A percentile compares a stretch with the other conserved stretches of the same genome.
Evolutionary conservation across 2,888 invertebrate genomes (phyloP).

Genomic region (Agonopterix alstromeriana): DNA sequence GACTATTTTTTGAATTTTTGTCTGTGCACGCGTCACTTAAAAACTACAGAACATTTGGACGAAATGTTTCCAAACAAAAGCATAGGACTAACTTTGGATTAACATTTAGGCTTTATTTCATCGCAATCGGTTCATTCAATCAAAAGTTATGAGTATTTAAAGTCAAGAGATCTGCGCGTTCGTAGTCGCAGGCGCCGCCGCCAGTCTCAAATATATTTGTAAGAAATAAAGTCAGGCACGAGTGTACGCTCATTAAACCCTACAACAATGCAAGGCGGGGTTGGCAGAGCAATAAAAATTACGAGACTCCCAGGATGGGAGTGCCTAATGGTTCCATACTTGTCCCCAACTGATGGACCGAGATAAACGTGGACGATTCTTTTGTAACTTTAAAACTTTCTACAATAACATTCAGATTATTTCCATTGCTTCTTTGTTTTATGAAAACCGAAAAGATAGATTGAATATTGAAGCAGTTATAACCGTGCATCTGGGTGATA

Average conservation of each 20-base stretch:
- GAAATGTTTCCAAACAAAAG: too few relatives aligned
- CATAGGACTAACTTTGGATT: too few relatives aligned
- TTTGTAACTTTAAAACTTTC: constrained; percentile 10
- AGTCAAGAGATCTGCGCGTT: background rate
- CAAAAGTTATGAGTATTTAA: background rate
- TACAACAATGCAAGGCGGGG: constrained; percentile 69
- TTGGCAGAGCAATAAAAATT: constrained; percentile 61
- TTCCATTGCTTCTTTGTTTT: constrained; percentile 6
- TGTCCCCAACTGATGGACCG: constrained; percentile 40
- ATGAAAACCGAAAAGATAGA: too few relatives aligned
- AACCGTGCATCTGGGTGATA: too few relatives aligned
- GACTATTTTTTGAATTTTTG: too few relatives aligned
- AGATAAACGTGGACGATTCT: constrained; percentile 15
- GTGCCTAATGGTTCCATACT: constrained; percentile 56
- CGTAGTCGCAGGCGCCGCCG: background rate
- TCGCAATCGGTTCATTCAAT: too few relatives aligned
- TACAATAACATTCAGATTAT: constrained; percentile 11
- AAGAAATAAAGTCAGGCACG: constrained; percentile 32
- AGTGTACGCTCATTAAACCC: constrained; percentile 47
- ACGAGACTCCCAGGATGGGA: constrained; percentile 65
- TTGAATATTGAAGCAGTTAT: too few relatives aligned
- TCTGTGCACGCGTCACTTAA: too few relatives aligned
- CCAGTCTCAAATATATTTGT: constrained; percentile 22
- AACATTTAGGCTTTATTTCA: too few relatives aligned
- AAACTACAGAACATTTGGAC: too few relatives aligned